Conservation (phyloP, 2,888 invertebrate species). For the Ormyrus pomaceus region DNA sequence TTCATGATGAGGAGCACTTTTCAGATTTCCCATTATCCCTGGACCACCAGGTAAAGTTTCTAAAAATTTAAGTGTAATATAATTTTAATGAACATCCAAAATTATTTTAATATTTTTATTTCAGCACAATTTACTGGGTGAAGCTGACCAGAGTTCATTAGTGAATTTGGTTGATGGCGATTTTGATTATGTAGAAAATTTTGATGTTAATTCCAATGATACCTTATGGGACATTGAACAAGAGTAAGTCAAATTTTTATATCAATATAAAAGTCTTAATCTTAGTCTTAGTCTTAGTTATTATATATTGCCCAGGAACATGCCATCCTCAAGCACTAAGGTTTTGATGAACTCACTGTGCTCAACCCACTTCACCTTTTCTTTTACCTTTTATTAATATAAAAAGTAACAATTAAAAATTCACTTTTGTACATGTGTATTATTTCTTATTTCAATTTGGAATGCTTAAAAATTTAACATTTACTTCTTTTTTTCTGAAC, state of each 20-base stretch:
- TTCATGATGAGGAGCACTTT: conserved; percentile 77
- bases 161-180: conserved; percentile 62
- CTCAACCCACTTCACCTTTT: too few species aligned
- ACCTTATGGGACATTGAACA: conserved; percentile 70
- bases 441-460: too few species aligned
- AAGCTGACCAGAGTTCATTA: conserved; percentile 65
- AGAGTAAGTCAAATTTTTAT: conserved; percentile 68
- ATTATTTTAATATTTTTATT: conserved; percentile 19
- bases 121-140: conserved; percentile 56
- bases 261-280: too few species aligned
- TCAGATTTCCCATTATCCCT: conserved; percentile 70
- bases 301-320: too few species aligned
- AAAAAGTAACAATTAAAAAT: too few species aligned
- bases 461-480: too few species aligned
- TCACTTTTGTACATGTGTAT: too few species aligned
- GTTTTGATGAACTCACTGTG: too few species aligned
- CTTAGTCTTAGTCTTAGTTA: too few species aligned
- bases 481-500: too few species aligned
- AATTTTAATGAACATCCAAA: not conserved
- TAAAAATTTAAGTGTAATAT: not conserved
- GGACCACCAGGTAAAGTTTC: conserved; percentile 61
- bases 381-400: too few species aligned
- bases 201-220: conserved; percentile 63
- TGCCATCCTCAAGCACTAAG: too few species aligned
- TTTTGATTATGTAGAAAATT: conserved; percentile 67